A percentile compares a stretch with the other conserved stretches of the same genome.
Conservation (phyloP, 1,140 invertebrate genomes). For the Drosophila bipectinata region DNA sequence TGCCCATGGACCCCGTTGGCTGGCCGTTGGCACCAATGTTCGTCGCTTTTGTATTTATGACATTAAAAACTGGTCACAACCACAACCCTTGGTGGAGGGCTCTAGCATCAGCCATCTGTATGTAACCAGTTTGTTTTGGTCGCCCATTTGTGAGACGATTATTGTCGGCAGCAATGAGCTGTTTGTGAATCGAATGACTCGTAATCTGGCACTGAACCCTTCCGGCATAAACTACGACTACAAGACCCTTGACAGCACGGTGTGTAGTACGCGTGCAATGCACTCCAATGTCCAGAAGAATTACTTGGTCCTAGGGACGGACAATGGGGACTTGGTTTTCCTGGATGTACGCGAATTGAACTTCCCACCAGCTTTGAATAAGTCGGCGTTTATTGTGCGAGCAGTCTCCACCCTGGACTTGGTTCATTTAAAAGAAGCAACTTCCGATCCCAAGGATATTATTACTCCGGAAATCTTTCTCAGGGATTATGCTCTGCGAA, state of each 20-base stretch:
- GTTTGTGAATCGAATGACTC: conserved; percentile 19
- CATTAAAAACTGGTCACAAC: conserved; percentile 51
- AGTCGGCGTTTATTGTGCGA: conserved; percentile 9
- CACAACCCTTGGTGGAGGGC: conserved; percentile 43
- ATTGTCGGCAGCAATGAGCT: conserved; percentile 37
- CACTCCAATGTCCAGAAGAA: conserved; percentile 57
- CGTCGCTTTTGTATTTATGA: conserved; percentile 66
- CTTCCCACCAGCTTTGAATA: conserved; percentile 18
- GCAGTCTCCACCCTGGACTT: conserved; percentile 34
- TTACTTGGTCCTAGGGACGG: conserved; percentile 30
- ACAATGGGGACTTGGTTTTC: conserved; percentile 66
- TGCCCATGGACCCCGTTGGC: conserved; percentile 59
- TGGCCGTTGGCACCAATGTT: conserved; percentile 41
- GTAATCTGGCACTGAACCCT: conserved; percentile 48
- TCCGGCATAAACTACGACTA: conserved; percentile 38
- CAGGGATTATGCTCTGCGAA: conserved; percentile 58
- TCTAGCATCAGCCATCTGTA: conserved; percentile 33
- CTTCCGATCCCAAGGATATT: neutral
- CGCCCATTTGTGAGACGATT: conserved; percentile 64
- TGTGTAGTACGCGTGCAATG: conserved; percentile 33
- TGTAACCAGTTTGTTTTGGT: conserved; percentile 48
- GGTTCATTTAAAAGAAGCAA: conserved; percentile 15
- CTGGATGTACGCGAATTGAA: conserved; percentile 47
- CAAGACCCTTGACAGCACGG: conserved; percentile 41
- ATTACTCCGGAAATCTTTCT: conserved; percentile 39